Evolutionary conservation across 2,797 vertebrate genomes (phyloP).

Genomic region (Morelia viridis): DNA sequence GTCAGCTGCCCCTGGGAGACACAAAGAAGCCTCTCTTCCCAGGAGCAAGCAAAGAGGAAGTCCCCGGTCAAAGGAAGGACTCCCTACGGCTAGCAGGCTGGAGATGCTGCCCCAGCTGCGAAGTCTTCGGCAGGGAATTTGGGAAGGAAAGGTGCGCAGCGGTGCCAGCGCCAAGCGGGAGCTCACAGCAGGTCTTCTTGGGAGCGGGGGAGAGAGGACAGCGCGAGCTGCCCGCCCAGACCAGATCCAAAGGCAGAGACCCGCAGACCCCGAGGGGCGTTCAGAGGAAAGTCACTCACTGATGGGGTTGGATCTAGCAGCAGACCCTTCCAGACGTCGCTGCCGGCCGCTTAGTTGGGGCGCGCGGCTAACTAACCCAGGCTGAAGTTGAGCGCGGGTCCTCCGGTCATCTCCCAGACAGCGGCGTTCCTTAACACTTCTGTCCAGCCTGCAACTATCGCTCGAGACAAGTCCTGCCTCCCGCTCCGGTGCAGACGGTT

Average conservation of each 20-base stretch:
- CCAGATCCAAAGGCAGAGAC: background rate
- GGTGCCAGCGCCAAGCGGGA: background rate
- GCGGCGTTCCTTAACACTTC: background rate
- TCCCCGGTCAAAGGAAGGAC: background rate
- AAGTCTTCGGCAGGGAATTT: background rate
- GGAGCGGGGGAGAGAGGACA: background rate
- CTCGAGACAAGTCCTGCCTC: background rate
- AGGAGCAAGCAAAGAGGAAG: background rate
- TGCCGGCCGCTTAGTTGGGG: background rate
- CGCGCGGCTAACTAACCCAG: too few species aligned
- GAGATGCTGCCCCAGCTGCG: rapidly evolving
- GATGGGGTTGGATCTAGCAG: background rate
- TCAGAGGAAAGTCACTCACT: background rate
- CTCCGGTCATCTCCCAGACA: background rate
- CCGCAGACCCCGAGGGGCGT: background rate
- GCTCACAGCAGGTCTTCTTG: background rate
- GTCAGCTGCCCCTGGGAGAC: background rate
- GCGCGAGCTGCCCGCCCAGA: too few species aligned
- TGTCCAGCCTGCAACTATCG: background rate
- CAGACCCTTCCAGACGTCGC: background rate
- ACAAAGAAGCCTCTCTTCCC: background rate
- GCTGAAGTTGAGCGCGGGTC: background rate
- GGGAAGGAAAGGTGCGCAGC: background rate
- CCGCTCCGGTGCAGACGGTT: background rate
- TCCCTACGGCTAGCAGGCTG: background rate